phyloP scores from a whole-genome alignment of 2,797 vertebrate genomes.

The Petrocephalus sullivani region DNA sequence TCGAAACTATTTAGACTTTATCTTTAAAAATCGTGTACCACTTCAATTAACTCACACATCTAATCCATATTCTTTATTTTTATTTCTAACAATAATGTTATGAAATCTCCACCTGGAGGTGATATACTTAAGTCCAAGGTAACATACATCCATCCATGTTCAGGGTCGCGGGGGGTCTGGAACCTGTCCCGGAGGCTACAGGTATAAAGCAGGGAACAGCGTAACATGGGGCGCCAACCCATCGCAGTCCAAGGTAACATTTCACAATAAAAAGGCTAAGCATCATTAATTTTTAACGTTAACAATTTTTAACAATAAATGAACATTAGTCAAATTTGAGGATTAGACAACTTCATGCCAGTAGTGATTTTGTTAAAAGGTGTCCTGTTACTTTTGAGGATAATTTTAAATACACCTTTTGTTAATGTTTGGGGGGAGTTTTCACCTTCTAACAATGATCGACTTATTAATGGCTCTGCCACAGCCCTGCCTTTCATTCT shows the following conservation, averaged over 20 bases:
- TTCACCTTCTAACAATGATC: conserved; percentile 36
- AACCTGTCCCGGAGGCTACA: too few species aligned
- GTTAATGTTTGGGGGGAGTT: conserved; percentile 37
- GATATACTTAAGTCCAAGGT: neutral
- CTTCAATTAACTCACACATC: neutral
- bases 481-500: conserved; percentile 40
- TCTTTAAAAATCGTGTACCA: neutral
- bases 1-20: neutral
- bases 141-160: too few species aligned
- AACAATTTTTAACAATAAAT: neutral
- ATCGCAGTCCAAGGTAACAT: neutral
- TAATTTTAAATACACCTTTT: neutral
- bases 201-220: too few species aligned
- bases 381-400: neutral
- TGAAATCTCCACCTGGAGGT: neutral
- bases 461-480: conserved; percentile 35
- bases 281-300: neutral
- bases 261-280: neutral
- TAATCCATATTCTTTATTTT: neutral
- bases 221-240: too few species aligned
- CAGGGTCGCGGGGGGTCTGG: too few species aligned
- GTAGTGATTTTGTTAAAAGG: neutral
- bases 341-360: conserved; percentile 14
- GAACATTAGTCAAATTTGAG: neutral
- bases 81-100: neutral